Evolutionary conservation across 2,113 vertebrate species (phyloP), one percentile per base, ranked within the genome.

Genomic region (Willisornis vidua): DNA sequence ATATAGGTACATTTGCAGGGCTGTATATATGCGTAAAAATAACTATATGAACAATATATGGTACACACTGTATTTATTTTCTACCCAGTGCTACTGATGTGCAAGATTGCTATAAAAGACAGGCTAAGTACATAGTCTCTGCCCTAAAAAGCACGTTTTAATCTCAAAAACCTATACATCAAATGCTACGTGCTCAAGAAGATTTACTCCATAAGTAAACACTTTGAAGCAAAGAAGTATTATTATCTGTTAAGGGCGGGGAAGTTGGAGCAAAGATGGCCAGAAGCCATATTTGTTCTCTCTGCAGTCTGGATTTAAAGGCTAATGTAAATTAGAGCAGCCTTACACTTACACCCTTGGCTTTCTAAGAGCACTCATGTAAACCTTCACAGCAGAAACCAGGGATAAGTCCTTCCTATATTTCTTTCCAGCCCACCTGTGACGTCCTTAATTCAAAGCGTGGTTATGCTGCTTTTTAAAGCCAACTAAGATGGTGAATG

Each of bases 131-230:
- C 31, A 54, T 46, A 45, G n/a, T 14, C 31, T 70, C 9, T 94
- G 29, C 63, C 46, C 37, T 58, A 48, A 85, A 75, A 55, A 93
- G 5, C 11, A 51, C 12, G 6, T 72, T 62, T 78, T 87, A 10
- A 31, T 90, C 28, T 79, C 54, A 89, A 83, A 77, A 19, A 3
- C 6, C 8, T 77, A 6, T 24, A 16, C 23, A 39, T 72, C 12
- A 37, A 74, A 80, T 62, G 8, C 18, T 74, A 58, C 51, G 49
- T n/a, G 9, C 31, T 93, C 70, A 76, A 57, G 19, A 58, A 68
- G 90, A 78, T 92, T 78, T 93, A 84, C 79, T 95, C 67, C 54
- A 12, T 46, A 46, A 90, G 52, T 78, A 75, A 89, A 82, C 49
- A 75, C 22, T 71, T 88, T 15, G 51, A 95, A 65, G 62, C 49